Evolutionary conservation across 2,888 invertebrate genomes (phyloP).

Genomic region (Scrobipalpa atriplicella): DNA sequence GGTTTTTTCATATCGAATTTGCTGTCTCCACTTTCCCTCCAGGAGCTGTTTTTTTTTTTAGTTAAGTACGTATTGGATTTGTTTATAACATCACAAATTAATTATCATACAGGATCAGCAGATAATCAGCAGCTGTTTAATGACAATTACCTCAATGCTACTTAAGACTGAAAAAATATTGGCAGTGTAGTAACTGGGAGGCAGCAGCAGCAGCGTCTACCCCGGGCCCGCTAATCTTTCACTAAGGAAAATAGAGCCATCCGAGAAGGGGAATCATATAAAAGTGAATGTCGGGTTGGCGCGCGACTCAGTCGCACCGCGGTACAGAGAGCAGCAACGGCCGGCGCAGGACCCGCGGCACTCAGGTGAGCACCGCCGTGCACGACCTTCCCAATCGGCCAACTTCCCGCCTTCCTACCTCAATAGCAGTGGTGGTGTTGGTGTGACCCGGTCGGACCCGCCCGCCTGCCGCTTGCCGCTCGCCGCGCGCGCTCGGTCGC

Average conservation of each 20-base stretch:
- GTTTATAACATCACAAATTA: too few relatives aligned
- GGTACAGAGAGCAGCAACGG: conserved; percentile 54
- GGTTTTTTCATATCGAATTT: too few relatives aligned
- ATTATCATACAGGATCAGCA: too few relatives aligned
- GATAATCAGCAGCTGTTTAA: too few relatives aligned
- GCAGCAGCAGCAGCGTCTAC: neutral
- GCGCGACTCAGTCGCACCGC: conserved; percentile 72
- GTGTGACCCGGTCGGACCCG: conserved; percentile 42
- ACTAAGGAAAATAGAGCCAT: conserved; percentile 56
- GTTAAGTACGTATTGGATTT: too few relatives aligned
- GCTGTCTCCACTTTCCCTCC: too few relatives aligned
- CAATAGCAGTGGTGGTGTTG: conserved; percentile 43
- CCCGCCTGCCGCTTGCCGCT: conserved; percentile 25
- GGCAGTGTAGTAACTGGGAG: neutral
- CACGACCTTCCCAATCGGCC: conserved; percentile 33
- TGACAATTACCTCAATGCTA: too few relatives aligned
- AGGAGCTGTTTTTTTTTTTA: too few relatives aligned
- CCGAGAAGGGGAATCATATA: conserved; percentile 72
- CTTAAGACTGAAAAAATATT: neutral
- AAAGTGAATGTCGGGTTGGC: conserved; percentile 63
- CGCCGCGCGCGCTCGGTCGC: conserved; percentile 41
- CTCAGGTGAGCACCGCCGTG: conserved; percentile 52
- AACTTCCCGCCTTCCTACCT: conserved; percentile 38
- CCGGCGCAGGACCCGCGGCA: conserved; percentile 41
- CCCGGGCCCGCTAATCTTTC: conserved; percentile 41